phyloP scores from a whole-genome alignment of 2,113 vertebrate species.

The Oncorhynchus nerka region DNA sequence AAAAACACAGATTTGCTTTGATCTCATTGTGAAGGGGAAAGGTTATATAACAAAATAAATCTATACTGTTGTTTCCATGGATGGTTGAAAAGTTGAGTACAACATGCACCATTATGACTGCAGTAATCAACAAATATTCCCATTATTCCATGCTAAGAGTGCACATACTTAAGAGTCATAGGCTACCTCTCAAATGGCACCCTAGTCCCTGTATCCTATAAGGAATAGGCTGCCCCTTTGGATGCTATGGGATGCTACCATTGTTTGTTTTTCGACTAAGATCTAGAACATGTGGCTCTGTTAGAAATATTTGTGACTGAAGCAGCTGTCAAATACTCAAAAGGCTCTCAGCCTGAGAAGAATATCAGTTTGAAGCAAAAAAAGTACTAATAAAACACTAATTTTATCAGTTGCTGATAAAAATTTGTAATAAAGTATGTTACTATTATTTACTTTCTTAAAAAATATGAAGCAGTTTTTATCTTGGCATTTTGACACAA shows the following conservation, averaged over 20 bases:
- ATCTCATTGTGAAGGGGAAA: constrained; percentile 56
- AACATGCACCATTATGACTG: constrained; percentile 18
- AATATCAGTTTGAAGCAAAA: constrained; percentile 73
- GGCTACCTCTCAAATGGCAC: too few relatives aligned
- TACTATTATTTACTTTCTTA: constrained; percentile 66
- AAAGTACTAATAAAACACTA: constrained; percentile 66
- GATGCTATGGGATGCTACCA: too few relatives aligned
- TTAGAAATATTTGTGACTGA: constrained; percentile 75
- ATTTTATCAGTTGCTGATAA: constrained; percentile 77
- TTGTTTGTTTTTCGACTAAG: constrained; percentile 52
- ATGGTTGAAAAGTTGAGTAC: constrained; percentile 34
- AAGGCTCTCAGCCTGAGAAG: constrained; percentile 89
- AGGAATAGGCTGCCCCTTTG: too few relatives aligned
- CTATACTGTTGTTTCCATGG: constrained; percentile 54
- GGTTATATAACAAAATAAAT: constrained; percentile 73
- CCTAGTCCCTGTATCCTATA: too few relatives aligned
- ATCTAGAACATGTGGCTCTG: constrained; percentile 58
- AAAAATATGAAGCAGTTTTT: constrained; percentile 81
- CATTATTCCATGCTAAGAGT: constrained; percentile 63
- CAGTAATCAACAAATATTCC: constrained; percentile 23
- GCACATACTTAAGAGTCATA: constrained; percentile 47
- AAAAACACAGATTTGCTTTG: constrained; percentile 58
- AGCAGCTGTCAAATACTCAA: constrained; percentile 83
- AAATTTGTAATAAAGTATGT: constrained; percentile 81
- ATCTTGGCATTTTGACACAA: constrained; percentile 78